Evolutionary conservation across 1,140 invertebrate genomes (phyloP).

Genomic region (Drosophila albomicans): DNA sequence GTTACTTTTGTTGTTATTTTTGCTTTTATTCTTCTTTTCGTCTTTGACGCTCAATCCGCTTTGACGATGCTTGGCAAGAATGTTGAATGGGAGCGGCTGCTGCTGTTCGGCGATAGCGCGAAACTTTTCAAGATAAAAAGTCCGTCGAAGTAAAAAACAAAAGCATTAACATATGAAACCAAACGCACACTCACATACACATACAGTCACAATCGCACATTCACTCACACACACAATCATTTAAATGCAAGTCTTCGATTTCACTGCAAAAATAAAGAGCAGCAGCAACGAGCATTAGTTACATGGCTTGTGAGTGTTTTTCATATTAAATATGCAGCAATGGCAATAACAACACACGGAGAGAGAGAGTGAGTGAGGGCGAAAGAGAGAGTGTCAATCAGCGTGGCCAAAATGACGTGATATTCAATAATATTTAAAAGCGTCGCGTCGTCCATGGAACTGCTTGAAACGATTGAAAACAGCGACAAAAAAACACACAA

Average conservation of each 20-base stretch:
- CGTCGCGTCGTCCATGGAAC: conserved; percentile 35
- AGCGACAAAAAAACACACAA: conserved; percentile 32
- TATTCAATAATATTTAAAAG: conserved; percentile 56
- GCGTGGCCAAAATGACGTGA: conserved; percentile 71
- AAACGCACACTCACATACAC: conserved; percentile 16
- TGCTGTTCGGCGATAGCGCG: conserved; percentile 68
- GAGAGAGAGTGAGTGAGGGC: conserved; percentile 10
- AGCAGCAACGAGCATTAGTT: conserved; percentile 19
- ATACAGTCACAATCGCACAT: conserved; percentile 15
- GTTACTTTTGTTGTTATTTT: conserved; percentile 1
- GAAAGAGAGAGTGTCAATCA: conserved; percentile 25
- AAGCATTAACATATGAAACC: conserved; percentile 64
- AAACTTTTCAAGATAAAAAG: conserved; percentile 66
- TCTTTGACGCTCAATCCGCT: conserved; percentile 17
- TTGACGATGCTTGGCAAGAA: conserved; percentile 44
- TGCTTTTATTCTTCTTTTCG: conserved; percentile 21
- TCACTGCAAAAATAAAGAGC: conserved; percentile 49
- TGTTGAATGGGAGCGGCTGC: conserved; percentile 64
- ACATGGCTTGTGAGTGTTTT: conserved; percentile 29
- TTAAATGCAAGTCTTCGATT: conserved; percentile 64
- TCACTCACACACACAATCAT: conserved; percentile 30
- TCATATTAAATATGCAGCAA: conserved; percentile 51
- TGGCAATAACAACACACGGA: conserved; percentile 29
- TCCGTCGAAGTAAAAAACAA: conserved; percentile 46
- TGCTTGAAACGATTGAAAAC: conserved; percentile 39